A percentile compares a stretch with the other conserved stretches of the same genome.
Conservation (phyloP, 2,797 vertebrate genomes). For the Mormyrus hasselquistii region DNA sequence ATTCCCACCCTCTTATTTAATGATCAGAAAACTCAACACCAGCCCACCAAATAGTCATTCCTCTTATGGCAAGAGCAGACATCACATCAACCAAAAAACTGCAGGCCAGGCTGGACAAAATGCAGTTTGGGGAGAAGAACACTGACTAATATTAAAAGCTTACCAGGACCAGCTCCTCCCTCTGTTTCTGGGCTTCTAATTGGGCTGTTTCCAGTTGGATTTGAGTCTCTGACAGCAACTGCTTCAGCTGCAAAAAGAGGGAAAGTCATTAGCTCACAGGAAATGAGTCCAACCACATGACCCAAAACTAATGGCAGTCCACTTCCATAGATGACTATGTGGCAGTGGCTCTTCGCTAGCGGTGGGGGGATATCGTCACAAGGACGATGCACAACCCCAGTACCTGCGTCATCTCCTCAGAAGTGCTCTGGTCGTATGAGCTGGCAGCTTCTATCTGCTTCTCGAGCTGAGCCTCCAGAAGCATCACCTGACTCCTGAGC, state of each 20-base stretch:
- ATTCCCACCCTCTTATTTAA: not conserved
- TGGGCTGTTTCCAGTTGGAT: conserved; percentile 72
- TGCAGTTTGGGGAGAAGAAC: not conserved
- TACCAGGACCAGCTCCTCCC: conserved; percentile 78
- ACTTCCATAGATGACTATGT: not conserved
- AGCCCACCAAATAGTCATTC: not conserved
- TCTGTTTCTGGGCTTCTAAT: conserved; percentile 75
- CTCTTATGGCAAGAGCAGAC: not conserved
- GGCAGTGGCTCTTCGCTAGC: not conserved
- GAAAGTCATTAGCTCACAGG: not conserved
- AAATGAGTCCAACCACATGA: not conserved
- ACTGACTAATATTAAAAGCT: conserved; percentile 24
- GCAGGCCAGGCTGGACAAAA: not conserved
- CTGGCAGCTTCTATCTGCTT: conserved; percentile 69
- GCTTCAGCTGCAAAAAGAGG: conserved; percentile 56
- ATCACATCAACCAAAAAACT: not conserved
- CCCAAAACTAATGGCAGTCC: not conserved
- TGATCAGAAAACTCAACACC: not conserved
- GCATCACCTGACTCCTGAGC: conserved; percentile 62
- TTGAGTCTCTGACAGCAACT: conserved; percentile 71
- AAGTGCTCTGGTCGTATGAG: conserved; percentile 63
- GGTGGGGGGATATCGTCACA: no score
- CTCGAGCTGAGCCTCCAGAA: conserved; percentile 77
- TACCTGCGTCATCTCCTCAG: conserved; percentile 74
- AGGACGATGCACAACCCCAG: not conserved